Evolutionary conservation across 2,113 vertebrate species (phyloP), one percentile per base, ranked within the genome.

Genomic region (Lophotis ruficrista): DNA sequence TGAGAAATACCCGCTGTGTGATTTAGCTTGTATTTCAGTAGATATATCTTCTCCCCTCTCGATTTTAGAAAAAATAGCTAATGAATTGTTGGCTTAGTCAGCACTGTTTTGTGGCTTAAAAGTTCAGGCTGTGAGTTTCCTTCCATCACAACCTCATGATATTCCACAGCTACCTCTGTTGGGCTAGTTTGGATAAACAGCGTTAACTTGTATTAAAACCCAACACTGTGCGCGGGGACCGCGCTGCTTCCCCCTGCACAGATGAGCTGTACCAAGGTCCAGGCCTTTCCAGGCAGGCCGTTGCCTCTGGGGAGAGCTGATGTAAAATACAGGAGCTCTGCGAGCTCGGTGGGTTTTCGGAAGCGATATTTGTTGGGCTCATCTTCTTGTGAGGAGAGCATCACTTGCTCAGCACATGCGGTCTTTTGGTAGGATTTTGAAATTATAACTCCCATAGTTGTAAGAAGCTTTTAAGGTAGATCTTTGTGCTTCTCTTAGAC

Each of bases 111-210:
- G 66, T 79, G 73, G 81, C 78, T 96, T 82, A 66, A 16, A 85
- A 90, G 38, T 90, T 90, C 87, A 80, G 72, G 10, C 61, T 19
- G 43, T 33, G 38, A 4, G 1, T 90, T 90, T 92, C 45, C 37
- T 60, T 65, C 61, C 7, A 1, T 94, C 80, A 35, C 73, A 58
- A 27, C 58, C 71, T 92, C 61, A 37, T 94, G 72, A 50, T 87
- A 45, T 90, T 83, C 69, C 58, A 7, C 53, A 69, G 89, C 65
- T 89, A 78, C 77, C 80, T 91, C 83, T 65, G 77, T 47, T 56
- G 88, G 76, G 80, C 81, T 57, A 4, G 65, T 82, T 95, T 57
- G 87, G 77, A 82, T 69, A 75, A 89, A 82, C 58, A 92, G 31
- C 9, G 57, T 87, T 93, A 87, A 78, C 73, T 76, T 54, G 54